Evolutionary conservation across 2,888 invertebrate species (phyloP).

Genomic region (Myopa tessellatipennis): DNA sequence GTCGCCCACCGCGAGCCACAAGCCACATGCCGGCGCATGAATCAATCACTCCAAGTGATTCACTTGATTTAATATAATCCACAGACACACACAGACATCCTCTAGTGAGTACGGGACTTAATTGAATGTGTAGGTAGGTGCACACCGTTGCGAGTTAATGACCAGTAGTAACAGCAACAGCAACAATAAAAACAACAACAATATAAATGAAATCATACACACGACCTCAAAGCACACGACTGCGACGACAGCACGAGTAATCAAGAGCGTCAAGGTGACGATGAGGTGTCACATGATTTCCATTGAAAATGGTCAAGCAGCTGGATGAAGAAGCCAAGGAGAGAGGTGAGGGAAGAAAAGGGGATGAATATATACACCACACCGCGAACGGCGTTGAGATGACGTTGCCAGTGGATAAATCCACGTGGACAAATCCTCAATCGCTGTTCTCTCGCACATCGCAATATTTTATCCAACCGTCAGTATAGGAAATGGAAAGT

Average conservation of each 20-base stretch:
- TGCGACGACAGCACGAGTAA: not conserved
- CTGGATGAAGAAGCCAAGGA: not conserved
- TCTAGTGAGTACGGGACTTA: not conserved
- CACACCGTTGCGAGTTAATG: slow-evolving; percentile 16
- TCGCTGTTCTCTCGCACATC: not conserved
- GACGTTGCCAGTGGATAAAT: not conserved
- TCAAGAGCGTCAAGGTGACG: slow-evolving; percentile 9
- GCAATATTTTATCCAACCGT: too few species aligned
- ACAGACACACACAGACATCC: slow-evolving; percentile 10
- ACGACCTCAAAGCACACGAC: not conserved
- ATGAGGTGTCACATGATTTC: not conserved
- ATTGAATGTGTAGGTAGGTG: slow-evolving; percentile 5
- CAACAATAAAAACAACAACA: slow-evolving; percentile 3
- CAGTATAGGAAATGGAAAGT: too few species aligned
- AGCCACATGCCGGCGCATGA: slow-evolving; percentile 24
- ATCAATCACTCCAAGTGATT: slow-evolving; percentile 24
- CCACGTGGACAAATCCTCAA: not conserved
- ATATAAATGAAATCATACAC: slow-evolving; percentile 23
- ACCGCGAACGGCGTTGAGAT: not conserved
- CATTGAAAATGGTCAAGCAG: not conserved
- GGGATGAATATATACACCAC: too few species aligned
- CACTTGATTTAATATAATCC: slow-evolving; percentile 22
- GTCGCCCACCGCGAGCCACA: not conserved
- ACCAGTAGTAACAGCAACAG: not conserved
- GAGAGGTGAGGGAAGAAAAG: not conserved